A percentile compares a stretch with the other conserved stretches of the same genome.
These are phyloP conservation scores for Ciconia nigra DNA, from an alignment of 2,797 vertebrate genomes.

Conservation along the genomic window DNA sequence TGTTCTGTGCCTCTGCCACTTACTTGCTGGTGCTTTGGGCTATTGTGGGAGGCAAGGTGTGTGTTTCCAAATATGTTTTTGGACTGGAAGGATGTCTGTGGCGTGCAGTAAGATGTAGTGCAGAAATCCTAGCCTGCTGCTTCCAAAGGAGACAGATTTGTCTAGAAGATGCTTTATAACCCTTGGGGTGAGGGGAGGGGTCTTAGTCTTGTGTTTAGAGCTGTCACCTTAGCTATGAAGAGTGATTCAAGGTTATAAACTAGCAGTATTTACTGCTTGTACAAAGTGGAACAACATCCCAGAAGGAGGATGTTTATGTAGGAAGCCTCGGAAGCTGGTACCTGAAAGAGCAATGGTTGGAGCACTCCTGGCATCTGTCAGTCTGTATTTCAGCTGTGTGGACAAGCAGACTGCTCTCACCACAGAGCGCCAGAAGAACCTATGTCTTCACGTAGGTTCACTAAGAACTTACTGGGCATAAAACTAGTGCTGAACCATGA, in stretches of 20 bases:
- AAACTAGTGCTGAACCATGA: background rate
- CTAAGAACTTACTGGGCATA: background rate
- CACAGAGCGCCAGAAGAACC: background rate
- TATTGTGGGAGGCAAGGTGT: background rate
- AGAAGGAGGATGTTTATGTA: accelerated
- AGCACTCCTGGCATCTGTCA: background rate
- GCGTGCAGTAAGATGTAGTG: background rate
- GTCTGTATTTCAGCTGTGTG: background rate
- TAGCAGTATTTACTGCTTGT: background rate
- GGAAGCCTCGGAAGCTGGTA: background rate
- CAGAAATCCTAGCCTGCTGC: background rate
- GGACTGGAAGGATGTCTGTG: background rate
- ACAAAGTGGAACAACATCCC: background rate
- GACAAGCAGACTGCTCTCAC: background rate
- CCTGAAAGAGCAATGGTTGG: background rate
- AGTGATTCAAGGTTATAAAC: background rate
- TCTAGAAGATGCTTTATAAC: background rate
- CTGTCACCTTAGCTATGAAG: background rate
- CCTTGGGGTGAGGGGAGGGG: background rate
- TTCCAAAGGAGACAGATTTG: background rate
- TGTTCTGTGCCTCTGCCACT: background rate
- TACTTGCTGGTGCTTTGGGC: background rate
- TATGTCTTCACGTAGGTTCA: accelerated
- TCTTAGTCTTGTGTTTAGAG: background rate
- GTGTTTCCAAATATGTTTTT: background rate